A percentile compares a stretch with the other conserved stretches of the same genome.
phyloP scores from a whole-genome alignment of 1,140 invertebrate genomes.

The Neocloeon triangulifer region DNA sequence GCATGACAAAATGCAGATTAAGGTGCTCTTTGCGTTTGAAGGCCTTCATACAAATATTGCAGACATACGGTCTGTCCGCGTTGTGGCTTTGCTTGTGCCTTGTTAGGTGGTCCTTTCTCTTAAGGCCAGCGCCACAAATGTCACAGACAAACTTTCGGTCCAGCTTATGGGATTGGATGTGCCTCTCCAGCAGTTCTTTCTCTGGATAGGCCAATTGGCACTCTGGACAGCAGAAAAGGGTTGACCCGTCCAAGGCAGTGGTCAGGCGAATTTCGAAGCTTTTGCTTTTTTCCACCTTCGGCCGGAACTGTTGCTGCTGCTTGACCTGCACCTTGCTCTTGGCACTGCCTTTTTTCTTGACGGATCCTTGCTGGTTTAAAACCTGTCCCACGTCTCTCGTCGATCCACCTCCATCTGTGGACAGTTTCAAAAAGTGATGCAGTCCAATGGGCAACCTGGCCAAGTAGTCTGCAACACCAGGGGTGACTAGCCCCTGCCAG shows the following conservation, averaged over 20 bases:
- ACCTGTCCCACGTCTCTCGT: neutral
- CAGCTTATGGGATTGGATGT: conserved; percentile 55
- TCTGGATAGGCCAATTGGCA: conserved; percentile 72
- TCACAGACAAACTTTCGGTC: conserved; percentile 36
- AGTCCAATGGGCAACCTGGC: conserved; percentile 4
- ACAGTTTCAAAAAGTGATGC: conserved; percentile 6
- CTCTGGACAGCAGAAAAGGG: conserved; percentile 62
- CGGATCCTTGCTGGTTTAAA: neutral
- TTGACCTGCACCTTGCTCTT: neutral
- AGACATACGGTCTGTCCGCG: conserved; percentile 25
- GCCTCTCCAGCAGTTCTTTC: conserved; percentile 53
- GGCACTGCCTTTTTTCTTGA: neutral
- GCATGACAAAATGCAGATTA: conserved; percentile 55
- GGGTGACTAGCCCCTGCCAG: conserved; percentile 3
- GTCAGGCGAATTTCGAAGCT: conserved; percentile 52
- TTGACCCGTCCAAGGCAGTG: conserved; percentile 58
- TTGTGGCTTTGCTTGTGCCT: conserved; percentile 27
- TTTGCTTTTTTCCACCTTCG: conserved; percentile 4
- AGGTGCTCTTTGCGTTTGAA: conserved; percentile 52
- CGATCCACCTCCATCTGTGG: conserved; percentile 3
- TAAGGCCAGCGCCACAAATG: conserved; percentile 25
- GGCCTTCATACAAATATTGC: conserved; percentile 24
- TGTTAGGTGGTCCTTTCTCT: conserved; percentile 24
- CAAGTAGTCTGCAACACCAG: conserved; percentile 5
- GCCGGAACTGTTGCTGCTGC: neutral